phyloP scores from a whole-genome alignment of 1,140 invertebrate species.

The Linepithema humile region DNA sequence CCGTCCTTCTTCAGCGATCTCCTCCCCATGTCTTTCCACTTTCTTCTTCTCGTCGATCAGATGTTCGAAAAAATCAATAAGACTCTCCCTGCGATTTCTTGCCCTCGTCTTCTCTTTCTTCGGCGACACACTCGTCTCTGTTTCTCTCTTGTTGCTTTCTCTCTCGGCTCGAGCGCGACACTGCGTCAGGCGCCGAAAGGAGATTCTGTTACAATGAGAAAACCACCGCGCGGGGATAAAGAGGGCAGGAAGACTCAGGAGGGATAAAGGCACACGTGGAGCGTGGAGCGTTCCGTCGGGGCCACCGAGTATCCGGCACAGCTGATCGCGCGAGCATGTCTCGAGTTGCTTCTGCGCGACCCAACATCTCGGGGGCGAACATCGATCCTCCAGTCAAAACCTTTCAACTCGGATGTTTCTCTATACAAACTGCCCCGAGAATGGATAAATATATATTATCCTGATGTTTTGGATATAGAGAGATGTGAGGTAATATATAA shows the following conservation, averaged over 20 bases:
- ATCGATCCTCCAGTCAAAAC: slow-evolving; percentile 42
- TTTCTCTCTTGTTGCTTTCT: not conserved
- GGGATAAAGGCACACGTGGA: slow-evolving; percentile 48
- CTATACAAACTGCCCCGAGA: not conserved
- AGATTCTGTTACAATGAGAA: slow-evolving; percentile 13
- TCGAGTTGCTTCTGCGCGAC: slow-evolving; percentile 48
- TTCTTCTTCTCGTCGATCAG: slow-evolving; percentile 58
- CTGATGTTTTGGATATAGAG: not conserved
- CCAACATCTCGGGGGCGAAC: slow-evolving; percentile 21
- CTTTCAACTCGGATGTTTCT: not conserved
- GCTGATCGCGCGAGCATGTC: slow-evolving; percentile 49
- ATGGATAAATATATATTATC: slow-evolving; percentile 8
- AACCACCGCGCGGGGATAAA: not conserved
- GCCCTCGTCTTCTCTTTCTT: not conserved
- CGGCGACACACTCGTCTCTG: not conserved
- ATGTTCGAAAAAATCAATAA: slow-evolving; percentile 70
- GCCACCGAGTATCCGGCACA: slow-evolving; percentile 47
- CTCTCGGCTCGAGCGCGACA: slow-evolving; percentile 40
- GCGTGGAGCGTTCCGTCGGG: not conserved
- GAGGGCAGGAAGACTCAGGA: slow-evolving; percentile 19
- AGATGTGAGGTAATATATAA: not conserved
- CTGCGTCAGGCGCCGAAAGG: slow-evolving; percentile 10
- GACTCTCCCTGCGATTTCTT: slow-evolving; percentile 45
- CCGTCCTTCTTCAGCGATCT: not conserved
- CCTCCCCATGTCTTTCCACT: not conserved